These are phyloP conservation scores for Drosophila nigromelanica DNA, from an alignment of 1,140 invertebrate species.

Conservation along the genomic window DNA sequence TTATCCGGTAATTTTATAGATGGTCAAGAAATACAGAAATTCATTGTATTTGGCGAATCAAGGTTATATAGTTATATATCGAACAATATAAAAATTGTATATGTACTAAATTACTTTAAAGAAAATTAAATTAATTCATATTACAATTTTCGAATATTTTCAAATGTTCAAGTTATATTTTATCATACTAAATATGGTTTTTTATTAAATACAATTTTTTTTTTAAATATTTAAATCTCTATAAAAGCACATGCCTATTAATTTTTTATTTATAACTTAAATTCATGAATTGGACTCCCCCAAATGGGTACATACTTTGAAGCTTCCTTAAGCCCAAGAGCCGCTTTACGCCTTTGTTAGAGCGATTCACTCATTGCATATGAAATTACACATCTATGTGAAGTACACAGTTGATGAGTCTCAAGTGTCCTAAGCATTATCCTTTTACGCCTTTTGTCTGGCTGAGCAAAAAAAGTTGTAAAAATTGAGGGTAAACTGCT, in stretches of 20 bases:
- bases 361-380: conserved; percentile 2
- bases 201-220: too few relatives aligned
- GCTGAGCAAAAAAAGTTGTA: not conserved
- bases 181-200: too few relatives aligned
- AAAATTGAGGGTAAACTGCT: not conserved
- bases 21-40: not conserved
- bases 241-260: not conserved
- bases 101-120: too few relatives aligned
- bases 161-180: too few relatives aligned
- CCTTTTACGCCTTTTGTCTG: conserved; percentile 39
- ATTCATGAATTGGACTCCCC: not conserved
- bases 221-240: not conserved
- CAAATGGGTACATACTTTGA: conserved; percentile 2
- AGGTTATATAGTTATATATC: too few relatives aligned
- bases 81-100: too few relatives aligned
- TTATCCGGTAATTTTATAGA: not conserved
- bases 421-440: conserved; percentile 40
- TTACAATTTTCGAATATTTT: too few relatives aligned
- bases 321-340: conserved; percentile 5
- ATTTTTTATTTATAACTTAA: not conserved
- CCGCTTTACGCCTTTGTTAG: conserved; percentile 8
- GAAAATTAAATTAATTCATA: too few relatives aligned
- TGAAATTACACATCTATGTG: conserved; percentile 33
- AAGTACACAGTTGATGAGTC: conserved; percentile 24
- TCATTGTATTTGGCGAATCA: too few relatives aligned